phyloP scores from a whole-genome alignment of 2,797 vertebrate genomes.

The Hoplostethus atlanticus region DNA sequence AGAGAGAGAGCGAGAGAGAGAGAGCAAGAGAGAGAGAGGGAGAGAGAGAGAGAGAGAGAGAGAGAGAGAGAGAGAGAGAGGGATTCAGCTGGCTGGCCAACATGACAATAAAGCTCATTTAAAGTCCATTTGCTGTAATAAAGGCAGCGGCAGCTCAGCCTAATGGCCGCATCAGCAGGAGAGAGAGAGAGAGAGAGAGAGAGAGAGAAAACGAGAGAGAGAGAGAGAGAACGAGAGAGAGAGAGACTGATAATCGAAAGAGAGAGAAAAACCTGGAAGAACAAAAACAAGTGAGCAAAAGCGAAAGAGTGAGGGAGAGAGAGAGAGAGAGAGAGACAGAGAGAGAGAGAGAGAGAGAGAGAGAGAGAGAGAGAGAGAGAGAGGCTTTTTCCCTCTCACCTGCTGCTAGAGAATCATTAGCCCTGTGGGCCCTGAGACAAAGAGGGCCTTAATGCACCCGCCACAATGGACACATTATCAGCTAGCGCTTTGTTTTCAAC shows the following conservation, averaged over 20 bases:
- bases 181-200: slow-evolving; percentile 77
- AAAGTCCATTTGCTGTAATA: slow-evolving; percentile 97
- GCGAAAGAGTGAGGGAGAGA: slow-evolving; percentile 60
- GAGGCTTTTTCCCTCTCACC: slow-evolving; percentile 91
- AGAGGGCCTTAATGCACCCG: slow-evolving; percentile 92
- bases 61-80: slow-evolving; percentile 79
- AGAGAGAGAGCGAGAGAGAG: slow-evolving; percentile 65
- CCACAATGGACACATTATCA: slow-evolving; percentile 95
- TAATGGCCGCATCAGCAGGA: slow-evolving; percentile 96
- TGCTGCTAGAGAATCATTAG: slow-evolving; percentile 99
- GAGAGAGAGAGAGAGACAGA: slow-evolving; percentile 66
- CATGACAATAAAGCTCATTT: slow-evolving; percentile 94
- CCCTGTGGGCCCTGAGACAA: slow-evolving; percentile 95
- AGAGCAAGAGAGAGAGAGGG: slow-evolving; percentile 74
- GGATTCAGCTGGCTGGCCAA: slow-evolving; percentile 89
- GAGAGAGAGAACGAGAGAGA: slow-evolving; percentile 21
- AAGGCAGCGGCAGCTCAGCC: slow-evolving; percentile 88
- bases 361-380: slow-evolving; percentile 69
- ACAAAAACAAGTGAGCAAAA: slow-evolving; percentile 76
- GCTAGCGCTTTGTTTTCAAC: slow-evolving; percentile 92
- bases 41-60: slow-evolving; percentile 59
- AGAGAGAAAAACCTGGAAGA: slow-evolving; percentile 71
- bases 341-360: slow-evolving; percentile 21
- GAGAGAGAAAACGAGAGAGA: slow-evolving; percentile 13
- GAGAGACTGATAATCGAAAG: slow-evolving; percentile 74